These are phyloP conservation scores for Plectrocnemia conspersa DNA, from an alignment of 1,140 invertebrate species.

Conservation along the genomic window DNA sequence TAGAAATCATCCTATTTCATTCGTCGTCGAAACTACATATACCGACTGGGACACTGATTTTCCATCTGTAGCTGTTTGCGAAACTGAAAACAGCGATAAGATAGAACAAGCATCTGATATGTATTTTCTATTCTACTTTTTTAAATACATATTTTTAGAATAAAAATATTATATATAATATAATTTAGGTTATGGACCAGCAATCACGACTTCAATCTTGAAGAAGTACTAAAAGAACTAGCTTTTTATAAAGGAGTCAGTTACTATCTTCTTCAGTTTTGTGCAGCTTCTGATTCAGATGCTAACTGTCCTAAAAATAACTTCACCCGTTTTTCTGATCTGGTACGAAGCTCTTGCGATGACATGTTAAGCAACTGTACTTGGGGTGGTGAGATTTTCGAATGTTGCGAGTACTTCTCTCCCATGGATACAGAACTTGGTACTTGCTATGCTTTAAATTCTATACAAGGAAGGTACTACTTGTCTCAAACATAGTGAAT, in stretches of 20 bases:
- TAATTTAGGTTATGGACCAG: conserved; percentile 57
- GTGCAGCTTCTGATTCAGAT: conserved; percentile 45
- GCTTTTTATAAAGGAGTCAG: conserved; percentile 61
- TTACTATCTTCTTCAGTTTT: conserved; percentile 61
- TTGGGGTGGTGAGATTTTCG: conserved; percentile 58
- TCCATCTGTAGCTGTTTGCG: conserved; percentile 61
- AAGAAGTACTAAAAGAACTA: conserved; percentile 63
- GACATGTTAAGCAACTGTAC: conserved; percentile 55
- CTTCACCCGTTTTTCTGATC: conserved; percentile 53
- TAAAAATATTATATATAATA: background rate
- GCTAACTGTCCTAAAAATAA: conserved; percentile 54
- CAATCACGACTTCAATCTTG: conserved; percentile 62
- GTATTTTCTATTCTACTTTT: conserved; percentile 44
- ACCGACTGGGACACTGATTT: conserved; percentile 66
- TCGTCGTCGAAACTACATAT: conserved; percentile 66
- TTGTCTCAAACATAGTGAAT: background rate
- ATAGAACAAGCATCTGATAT: conserved; percentile 57
- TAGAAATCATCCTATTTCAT: conserved; percentile 59
- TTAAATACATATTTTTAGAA: too few species aligned
- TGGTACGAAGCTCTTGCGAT: conserved; percentile 55
- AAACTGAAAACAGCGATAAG: conserved; percentile 56
- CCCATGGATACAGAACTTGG: conserved; percentile 62
- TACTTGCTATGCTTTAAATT: conserved; percentile 60
- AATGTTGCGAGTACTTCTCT: conserved; percentile 62
- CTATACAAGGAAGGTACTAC: conserved; percentile 51